Evolutionary conservation across 1,140 invertebrate genomes (phyloP), one percentile per base, ranked within the genome.

Genomic region (Ips typographus): DNA sequence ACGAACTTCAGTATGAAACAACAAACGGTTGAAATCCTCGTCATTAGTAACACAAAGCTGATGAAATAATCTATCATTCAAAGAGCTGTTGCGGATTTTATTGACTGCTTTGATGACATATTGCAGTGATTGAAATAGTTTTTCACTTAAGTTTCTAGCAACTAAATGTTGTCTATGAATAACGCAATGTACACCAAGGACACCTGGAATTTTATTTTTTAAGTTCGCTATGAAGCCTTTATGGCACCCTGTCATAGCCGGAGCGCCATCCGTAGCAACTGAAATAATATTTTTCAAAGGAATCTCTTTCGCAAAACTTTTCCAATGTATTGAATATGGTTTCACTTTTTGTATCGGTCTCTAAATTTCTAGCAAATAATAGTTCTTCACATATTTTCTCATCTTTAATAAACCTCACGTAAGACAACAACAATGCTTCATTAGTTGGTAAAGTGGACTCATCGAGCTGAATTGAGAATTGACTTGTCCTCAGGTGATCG

Each of bases 21-120:
- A 73, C 68, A 81, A 75, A 68, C 63, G 73, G 70, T 77, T 69
- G 75, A 79, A 80, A 57, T 80, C 66, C 60, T 78, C 73, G 57
- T 80, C 77, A 76, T 81, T 77, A 72, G 76, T 73, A 57, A 71
- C 55, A 71, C 75, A 80, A 68, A 78, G 69, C 64, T 79, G 70
- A 66, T 40, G 38, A 75, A 80, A 80, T 68, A 80, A 75, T 70
- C 75, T 70, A 55, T 70, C 64, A 72, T 77, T 78, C 4, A 77
- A 68, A 40, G 64, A 51, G 58, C 72, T 73, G 52, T 65, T 73
- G 71, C 67, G 72, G 55, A 76, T 77, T 72, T 76, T 75, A 60
- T 78, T 73, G 51, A 75, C 63, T 69, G 71, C 70, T 72, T 1
- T 76, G 72, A 76, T 76, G 2, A 75, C 73, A 69, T 69, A 60